phyloP scores from a whole-genome alignment of 1,140 invertebrate genomes.

The Drosophila orena region DNA sequence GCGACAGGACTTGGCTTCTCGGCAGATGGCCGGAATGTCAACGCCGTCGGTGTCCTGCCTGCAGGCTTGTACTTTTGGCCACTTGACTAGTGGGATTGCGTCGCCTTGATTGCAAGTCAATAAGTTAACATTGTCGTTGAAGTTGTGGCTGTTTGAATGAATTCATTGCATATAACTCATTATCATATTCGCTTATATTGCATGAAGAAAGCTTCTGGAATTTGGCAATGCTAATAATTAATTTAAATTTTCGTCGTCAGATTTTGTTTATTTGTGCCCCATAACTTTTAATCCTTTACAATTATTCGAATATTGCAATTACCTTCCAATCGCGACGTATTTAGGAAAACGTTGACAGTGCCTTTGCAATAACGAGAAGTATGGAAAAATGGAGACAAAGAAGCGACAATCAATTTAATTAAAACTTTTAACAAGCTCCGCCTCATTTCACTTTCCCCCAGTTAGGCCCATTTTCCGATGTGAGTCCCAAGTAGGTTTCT shows the following conservation, averaged over 20 bases:
- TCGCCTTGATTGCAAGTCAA: slow-evolving; percentile 19
- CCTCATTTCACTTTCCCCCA: slow-evolving; percentile 74
- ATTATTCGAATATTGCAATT: slow-evolving; percentile 18
- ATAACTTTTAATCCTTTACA: not conserved
- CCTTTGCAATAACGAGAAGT: not conserved
- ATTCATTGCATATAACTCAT: too few relatives aligned
- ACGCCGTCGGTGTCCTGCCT: slow-evolving; percentile 7
- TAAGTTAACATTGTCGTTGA: not conserved
- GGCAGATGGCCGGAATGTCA: slow-evolving; percentile 17
- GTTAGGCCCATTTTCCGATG: not conserved
- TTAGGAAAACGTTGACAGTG: slow-evolving; percentile 13
- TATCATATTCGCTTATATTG: too few relatives aligned
- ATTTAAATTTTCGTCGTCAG: too few relatives aligned
- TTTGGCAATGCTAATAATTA: too few relatives aligned
- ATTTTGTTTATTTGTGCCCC: not conserved
- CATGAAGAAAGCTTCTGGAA: too few relatives aligned
- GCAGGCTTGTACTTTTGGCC: slow-evolving; percentile 19
- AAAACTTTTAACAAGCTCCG: slow-evolving; percentile 80
- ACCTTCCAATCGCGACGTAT: slow-evolving; percentile 18
- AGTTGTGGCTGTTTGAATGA: too few relatives aligned
- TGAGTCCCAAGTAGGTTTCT: slow-evolving; percentile 10
- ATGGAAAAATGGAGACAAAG: slow-evolving; percentile 39
- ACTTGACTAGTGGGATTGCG: slow-evolving; percentile 8
- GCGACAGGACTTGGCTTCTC: slow-evolving; percentile 11
- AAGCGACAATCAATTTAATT: slow-evolving; percentile 81